Evolutionary conservation across 2,797 vertebrate genomes (phyloP).

Genomic region (Epinephelus malabaricus): DNA sequence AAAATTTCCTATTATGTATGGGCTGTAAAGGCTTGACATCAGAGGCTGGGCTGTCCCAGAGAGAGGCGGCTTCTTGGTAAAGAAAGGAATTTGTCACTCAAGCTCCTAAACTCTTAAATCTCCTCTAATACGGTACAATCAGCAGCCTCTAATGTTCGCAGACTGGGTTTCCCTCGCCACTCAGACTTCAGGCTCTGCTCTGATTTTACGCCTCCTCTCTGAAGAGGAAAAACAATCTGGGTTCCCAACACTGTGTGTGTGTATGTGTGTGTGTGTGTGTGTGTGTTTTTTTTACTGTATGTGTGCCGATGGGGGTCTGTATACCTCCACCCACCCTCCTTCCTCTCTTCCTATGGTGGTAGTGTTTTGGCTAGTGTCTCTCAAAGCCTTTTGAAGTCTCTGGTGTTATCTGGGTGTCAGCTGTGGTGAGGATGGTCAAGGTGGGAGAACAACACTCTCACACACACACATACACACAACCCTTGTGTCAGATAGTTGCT

Average conservation of each 20-base stretch:
- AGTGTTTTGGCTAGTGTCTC: conserved; percentile 79
- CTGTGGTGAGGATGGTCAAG: conserved; percentile 69
- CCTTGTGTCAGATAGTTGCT: conserved; percentile 58
- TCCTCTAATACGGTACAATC: conserved; percentile 77
- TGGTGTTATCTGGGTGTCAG: conserved; percentile 80
- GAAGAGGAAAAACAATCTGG: conserved; percentile 74
- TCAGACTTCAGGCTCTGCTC: conserved; percentile 66
- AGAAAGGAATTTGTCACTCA: conserved; percentile 82
- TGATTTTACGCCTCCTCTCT: conserved; percentile 73
- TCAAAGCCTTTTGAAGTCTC: conserved; percentile 78
- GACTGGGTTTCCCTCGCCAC: conserved; percentile 37
- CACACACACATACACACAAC: conserved; percentile 40
- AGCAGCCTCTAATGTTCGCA: conserved; percentile 67
- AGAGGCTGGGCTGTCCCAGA: conserved; percentile 65
- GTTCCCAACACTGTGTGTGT: conserved; percentile 54
- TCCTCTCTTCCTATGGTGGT: conserved; percentile 66
- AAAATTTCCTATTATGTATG: conserved; percentile 84
- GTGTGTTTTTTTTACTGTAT: conserved; percentile 50
- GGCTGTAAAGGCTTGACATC: conserved; percentile 66
- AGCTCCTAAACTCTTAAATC: conserved; percentile 77
- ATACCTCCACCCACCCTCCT: conserved; percentile 40
- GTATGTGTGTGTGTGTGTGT: conserved; percentile 22
- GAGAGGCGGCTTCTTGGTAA: conserved; percentile 63
- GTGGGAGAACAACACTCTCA: conserved; percentile 69
- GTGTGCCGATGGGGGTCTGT: conserved; percentile 60